A percentile compares a stretch with the other conserved stretches of the same genome.
Conservation (phyloP, 2,888 invertebrate genomes). For the Hydropsyche betteni region DNA sequence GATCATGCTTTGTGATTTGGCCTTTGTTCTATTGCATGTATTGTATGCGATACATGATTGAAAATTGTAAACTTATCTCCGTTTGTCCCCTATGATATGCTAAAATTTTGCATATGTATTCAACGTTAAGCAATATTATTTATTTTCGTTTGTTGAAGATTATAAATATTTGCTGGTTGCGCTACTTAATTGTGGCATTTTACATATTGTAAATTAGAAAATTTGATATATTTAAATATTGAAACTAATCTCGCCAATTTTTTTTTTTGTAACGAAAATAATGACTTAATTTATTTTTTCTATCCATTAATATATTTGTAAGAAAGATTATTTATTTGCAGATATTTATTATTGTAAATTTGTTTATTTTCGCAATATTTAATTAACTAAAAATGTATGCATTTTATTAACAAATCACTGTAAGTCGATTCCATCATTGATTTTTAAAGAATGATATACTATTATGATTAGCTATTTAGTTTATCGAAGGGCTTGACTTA, state of each 20-base stretch:
- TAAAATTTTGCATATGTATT: too few relatives aligned
- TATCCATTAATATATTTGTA: constrained; percentile 37
- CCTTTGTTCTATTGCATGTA: too few relatives aligned
- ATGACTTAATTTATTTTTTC: constrained; percentile 37
- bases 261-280: constrained; percentile 15
- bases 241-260: constrained; percentile 25
- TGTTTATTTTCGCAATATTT: constrained; percentile 33
- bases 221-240: constrained; percentile 9
- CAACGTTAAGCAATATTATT: too few relatives aligned
- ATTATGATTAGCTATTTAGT: too few relatives aligned
- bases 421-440: too few relatives aligned
- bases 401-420: too few relatives aligned
- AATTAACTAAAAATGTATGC: constrained; percentile 9
- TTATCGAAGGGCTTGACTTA: too few relatives aligned
- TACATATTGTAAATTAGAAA: too few relatives aligned
- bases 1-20: too few relatives aligned
- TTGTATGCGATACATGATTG: too few relatives aligned
- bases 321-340: constrained; percentile 40
- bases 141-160: background rate
- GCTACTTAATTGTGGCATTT: background rate
- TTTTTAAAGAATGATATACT: too few relatives aligned
- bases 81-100: background rate
- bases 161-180: constrained; percentile 6
- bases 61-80: too few relatives aligned
- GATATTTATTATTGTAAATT: constrained; percentile 40